Evolutionary conservation across 1,140 invertebrate genomes (phyloP), one percentile per base, ranked within the genome.

Genomic region (Trinorchestia longiramus): DNA sequence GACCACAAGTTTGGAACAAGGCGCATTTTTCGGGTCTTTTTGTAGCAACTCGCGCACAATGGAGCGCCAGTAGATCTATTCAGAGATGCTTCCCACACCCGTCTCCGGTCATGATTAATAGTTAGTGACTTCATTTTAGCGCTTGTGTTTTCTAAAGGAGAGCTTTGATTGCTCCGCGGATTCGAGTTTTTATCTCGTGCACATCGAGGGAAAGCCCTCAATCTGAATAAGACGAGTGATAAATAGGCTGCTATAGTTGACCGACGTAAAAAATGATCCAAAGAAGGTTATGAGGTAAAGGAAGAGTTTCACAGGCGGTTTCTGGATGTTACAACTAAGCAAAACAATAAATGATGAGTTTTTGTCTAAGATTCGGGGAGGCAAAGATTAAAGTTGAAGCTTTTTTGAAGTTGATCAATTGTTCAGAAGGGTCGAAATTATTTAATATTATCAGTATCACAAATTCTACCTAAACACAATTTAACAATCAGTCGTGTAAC

Each of bases 1-100:
- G 92, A 94, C 92, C 92, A 94, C 43, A 94, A 94, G 92, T 94
- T 94, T 94, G 43, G 43, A 45, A 44, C 92, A 94, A 40, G 92
- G 47, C 90, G 92, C 40, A 43, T 43, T 94, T 94, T 47, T 47
- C 8, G 41, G 3, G 17, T 4, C 28, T 94, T 94, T 45, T 94
- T 94, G 92, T 43, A 94, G 44, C 43, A 94, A 94, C 44, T 94
- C 43, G 36, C 3, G 92, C 44, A 94, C 92, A 94, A 94, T 94
- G 92, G 92, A 40, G 43, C 43, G 92, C 92, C 92, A 44, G 92
- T 45, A 94, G 92, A 94, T 94, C 92, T 94, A 45, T 94, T 94
- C 92, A 94, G 44, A 94, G 44, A 40, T 45, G 92, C 92, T 94
- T 15, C 92, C 44, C 43, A 44, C 62, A 45, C 43, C 92, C 92